Evolutionary conservation across 2,113 vertebrate species (phyloP).

Genomic region (Micromys minutus): DNA sequence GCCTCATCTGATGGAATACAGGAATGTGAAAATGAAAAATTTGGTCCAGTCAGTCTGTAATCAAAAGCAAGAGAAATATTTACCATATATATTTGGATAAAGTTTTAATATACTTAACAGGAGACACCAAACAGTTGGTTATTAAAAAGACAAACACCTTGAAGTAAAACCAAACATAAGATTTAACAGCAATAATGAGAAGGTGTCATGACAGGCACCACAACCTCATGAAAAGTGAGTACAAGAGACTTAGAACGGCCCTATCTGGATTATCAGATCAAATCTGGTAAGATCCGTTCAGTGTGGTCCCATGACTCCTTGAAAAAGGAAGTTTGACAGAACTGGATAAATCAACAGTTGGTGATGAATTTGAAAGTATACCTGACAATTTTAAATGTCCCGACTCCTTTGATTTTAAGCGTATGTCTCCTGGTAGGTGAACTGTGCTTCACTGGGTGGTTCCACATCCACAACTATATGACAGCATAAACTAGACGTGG

Average conservation of each 20-base stretch:
- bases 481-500: not conserved
- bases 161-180: not conserved
- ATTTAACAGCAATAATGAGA: not conserved
- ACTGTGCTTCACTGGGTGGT: too few relatives aligned
- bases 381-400: not conserved
- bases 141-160: not conserved
- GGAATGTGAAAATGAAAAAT: not conserved
- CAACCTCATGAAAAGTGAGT: not conserved
- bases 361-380: not conserved
- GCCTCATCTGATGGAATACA: not conserved
- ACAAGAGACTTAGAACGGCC: not conserved
- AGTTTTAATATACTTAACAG: not conserved
- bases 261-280: not conserved
- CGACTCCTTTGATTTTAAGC: not conserved
- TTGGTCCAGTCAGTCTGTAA: not conserved
- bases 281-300: not conserved
- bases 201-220: not conserved
- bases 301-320: not conserved
- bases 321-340: not conserved
- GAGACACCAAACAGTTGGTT: not conserved
- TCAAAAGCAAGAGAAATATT: slow-evolving; percentile 36
- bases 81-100: not conserved
- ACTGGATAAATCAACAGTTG: not conserved
- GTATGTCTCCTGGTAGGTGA: not conserved
- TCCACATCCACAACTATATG: not conserved